Evolutionary conservation across 2,888 invertebrate species (phyloP).

Genomic region (Polydrusus pterygomalis): DNA sequence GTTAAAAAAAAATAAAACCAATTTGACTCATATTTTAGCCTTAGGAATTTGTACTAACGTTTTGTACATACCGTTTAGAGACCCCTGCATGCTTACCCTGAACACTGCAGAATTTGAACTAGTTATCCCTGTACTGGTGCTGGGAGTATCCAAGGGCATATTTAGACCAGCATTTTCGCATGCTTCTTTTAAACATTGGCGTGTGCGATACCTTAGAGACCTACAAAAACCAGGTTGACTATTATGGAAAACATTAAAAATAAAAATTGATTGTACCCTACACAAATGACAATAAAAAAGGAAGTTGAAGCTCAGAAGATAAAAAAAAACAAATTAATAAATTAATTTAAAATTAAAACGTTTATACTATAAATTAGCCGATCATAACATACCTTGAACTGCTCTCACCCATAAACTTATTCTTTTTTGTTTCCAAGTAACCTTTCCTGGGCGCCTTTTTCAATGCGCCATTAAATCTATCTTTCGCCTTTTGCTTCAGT

Average conservation of each 20-base stretch:
- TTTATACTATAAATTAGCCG: too few relatives aligned
- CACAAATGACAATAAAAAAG: too few relatives aligned
- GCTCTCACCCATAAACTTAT: constrained; percentile 34
- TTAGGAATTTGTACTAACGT: too few relatives aligned
- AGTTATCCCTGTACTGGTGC: constrained; percentile 79
- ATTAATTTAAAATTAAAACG: too few relatives aligned
- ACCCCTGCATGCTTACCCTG: constrained; percentile 47
- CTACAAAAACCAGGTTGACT: not conserved
- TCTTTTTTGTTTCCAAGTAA: constrained; percentile 35
- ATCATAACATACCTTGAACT: constrained; percentile 24
- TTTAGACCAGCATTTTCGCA: constrained; percentile 67
- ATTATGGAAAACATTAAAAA: not conserved
- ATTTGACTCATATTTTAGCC: too few relatives aligned
- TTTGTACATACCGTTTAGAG: too few relatives aligned
- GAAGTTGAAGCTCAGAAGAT: too few relatives aligned
- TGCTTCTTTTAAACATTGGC: constrained; percentile 64
- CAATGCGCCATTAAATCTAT: constrained; percentile 25
- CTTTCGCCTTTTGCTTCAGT: constrained; percentile 52
- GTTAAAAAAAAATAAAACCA: too few relatives aligned
- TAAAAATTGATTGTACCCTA: constrained; percentile 5
- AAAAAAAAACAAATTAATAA: too few relatives aligned
- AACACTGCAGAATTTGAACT: constrained; percentile 66
- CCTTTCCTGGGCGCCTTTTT: constrained; percentile 48
- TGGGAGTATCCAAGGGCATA: constrained; percentile 76
- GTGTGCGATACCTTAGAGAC: constrained; percentile 64